phyloP scores from a whole-genome alignment of 2,797 vertebrate genomes.

The Eidolon dupreanum region DNA sequence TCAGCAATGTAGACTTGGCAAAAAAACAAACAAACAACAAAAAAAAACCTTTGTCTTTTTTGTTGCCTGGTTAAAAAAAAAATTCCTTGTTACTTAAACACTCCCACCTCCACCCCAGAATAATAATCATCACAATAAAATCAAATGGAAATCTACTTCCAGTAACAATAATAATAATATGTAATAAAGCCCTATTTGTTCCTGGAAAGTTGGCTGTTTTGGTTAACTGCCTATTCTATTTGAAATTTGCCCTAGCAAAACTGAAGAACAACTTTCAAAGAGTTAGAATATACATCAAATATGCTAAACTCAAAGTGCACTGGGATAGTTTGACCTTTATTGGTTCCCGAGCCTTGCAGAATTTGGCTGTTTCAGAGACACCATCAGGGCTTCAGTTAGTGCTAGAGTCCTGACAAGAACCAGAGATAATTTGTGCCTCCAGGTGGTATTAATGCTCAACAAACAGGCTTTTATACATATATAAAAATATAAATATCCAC shows the following conservation, averaged over 20 bases:
- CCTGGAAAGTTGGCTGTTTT: neutral
- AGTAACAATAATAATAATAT: neutral
- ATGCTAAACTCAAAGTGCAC: neutral
- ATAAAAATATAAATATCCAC: neutral
- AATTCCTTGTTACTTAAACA: neutral
- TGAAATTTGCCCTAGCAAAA: neutral
- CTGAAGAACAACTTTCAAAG: neutral
- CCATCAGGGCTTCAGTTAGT: neutral
- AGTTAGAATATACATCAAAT: neutral
- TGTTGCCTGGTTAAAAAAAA: neutral
- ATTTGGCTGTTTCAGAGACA: neutral
- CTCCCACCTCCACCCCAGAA: neutral
- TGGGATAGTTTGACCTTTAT: neutral
- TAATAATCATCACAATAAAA: neutral
- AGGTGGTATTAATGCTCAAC: neutral
- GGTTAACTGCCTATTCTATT: neutral
- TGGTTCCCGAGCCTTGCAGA: neutral
- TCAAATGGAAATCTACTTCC: neutral
- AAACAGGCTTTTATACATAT: neutral
- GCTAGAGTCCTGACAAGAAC: neutral
- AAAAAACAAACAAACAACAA: too few relatives aligned
- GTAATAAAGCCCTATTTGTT: neutral
- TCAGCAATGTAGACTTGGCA: neutral
- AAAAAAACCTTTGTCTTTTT: neutral
- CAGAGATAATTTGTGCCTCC: neutral